phyloP scores from a whole-genome alignment of 2,797 vertebrate species.

The Enteromius trimaculatus region DNA sequence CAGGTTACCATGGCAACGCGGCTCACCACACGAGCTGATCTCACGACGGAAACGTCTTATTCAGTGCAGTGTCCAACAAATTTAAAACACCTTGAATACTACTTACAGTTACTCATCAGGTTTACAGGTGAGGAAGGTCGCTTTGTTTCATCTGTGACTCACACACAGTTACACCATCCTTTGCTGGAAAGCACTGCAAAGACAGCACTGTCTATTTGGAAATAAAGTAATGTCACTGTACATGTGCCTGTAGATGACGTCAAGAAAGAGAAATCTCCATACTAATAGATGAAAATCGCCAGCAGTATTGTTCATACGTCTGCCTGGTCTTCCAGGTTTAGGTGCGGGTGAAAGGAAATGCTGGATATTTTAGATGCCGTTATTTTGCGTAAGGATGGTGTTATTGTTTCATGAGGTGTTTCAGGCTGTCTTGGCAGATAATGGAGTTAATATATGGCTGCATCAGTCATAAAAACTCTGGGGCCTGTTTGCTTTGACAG shows the following conservation, averaged over 20 bases:
- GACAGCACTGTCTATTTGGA: background rate
- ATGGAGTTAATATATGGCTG: background rate
- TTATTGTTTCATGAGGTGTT: background rate
- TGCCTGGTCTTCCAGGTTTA: background rate
- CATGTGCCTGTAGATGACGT: background rate
- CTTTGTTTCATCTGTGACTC: conserved; percentile 1
- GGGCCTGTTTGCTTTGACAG: background rate
- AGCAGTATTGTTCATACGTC: too few relatives aligned
- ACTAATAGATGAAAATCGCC: background rate
- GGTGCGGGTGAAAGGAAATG: background rate
- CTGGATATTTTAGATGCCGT: background rate
- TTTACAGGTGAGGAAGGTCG: background rate
- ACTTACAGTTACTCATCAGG: background rate
- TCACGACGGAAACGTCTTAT: background rate
- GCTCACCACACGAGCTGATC: background rate
- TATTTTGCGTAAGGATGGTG: background rate
- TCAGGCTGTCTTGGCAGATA: background rate
- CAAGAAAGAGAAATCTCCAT: background rate
- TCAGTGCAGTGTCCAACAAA: background rate
- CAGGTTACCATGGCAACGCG: background rate
- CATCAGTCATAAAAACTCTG: conserved; percentile 23
- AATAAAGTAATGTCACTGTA: background rate
- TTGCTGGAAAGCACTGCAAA: background rate
- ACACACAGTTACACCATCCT: background rate
- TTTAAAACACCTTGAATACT: background rate